Evolutionary conservation across 2,797 vertebrate species (phyloP), one percentile per base, ranked within the genome.

Genomic region (Adelosebastes latens): DNA sequence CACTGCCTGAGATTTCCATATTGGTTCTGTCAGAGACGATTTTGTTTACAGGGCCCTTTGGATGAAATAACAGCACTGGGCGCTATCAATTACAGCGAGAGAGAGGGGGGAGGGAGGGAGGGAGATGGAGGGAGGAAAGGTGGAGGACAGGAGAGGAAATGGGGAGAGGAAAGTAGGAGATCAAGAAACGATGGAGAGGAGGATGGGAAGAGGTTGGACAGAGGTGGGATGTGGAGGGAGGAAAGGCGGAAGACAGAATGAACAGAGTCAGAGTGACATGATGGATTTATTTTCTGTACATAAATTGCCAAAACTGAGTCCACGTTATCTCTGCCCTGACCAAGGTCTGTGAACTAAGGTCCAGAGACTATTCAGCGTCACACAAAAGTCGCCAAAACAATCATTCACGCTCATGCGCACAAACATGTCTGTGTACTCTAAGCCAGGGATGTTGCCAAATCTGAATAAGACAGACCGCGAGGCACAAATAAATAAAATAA

Each of bases 31-130:
- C 95, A 90, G 71, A 87, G 88, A 88, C 84, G 42, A 91, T 89
- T 95, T 94, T 94, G 95, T 96, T 96, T 95, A 96, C 95, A 93
- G 89, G 93, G 88, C 91, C 89, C 90, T 94, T 93, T 89, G 83
- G 90, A 94, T 96, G 95, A 95, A 96, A 95, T 95, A 96, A 91
- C 87, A 91, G 79, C 86, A 76, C 63, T 29, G 64, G 75, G 80
- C 32, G 53, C 89, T 86, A 94, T 96, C 94, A 94, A 92, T 95
- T 93, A 94, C 79, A 52, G 81, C 25, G 72, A 71, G 78, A 53
- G 80, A 66, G 80, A 49, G 14, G 22, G 18, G 32, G n/a, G 20
- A 16, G 2, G n/a, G 39, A 31, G 18, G n/a, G 3, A 58, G 32
- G 22, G 61, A 13, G 71, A 58, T 53, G 22, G 55, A 77, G 65